Evolutionary conservation across 2,797 vertebrate species (phyloP).

Genomic region (Pachyuromys duprasi): DNA sequence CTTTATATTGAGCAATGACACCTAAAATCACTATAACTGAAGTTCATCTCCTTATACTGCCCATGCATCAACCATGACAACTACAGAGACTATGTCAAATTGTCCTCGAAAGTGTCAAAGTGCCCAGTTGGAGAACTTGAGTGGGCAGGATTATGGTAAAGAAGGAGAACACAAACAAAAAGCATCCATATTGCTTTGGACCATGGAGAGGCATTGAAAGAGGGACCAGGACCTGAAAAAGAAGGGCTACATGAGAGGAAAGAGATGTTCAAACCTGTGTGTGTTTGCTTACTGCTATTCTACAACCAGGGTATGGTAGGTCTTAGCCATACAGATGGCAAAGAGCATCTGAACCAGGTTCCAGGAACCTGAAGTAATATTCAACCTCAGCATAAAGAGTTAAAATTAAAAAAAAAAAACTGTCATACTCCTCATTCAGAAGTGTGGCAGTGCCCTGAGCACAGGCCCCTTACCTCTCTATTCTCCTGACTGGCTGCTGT

Average conservation of each 20-base stretch:
- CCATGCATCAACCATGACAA: not conserved
- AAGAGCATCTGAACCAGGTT: not conserved
- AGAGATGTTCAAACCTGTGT: not conserved
- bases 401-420: no score
- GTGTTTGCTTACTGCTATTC: not conserved
- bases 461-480: not conserved
- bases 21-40: conserved; percentile 16
- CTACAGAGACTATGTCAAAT: conserved; percentile 22
- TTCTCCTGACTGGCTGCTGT: not conserved
- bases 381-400: not conserved
- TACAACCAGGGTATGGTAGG: not conserved
- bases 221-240: not conserved
- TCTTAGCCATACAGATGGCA: not conserved
- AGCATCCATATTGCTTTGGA: not conserved
- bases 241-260: not conserved
- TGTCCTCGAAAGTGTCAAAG: not conserved
- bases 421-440: no score
- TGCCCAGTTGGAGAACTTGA: conserved; percentile 36
- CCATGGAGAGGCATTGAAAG: not conserved
- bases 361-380: not conserved
- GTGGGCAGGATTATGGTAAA: not conserved
- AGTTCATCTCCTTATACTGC: conserved; percentile 16
- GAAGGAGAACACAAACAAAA: not conserved
- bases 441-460: not conserved
- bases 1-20: not conserved